Percentiles rank a stretch among this genome's conserved stretches.
Conservation (phyloP, 2,797 vertebrate species). For the Perodicticus potto region DNA sequence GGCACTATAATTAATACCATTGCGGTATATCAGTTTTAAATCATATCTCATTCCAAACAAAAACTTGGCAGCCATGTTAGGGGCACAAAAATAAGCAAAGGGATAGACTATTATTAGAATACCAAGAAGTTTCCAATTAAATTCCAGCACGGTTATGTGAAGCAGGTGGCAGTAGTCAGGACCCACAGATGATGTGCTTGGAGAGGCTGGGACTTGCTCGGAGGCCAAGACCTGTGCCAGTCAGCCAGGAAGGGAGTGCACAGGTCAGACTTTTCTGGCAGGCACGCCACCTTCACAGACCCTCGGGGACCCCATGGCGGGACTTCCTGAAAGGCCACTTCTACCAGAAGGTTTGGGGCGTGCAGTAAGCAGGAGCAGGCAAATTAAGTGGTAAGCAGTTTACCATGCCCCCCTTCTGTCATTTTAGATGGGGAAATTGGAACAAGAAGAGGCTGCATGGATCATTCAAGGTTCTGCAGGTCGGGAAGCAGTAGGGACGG, state of each 20-base stretch:
- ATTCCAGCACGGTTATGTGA: slow-evolving; percentile 3
- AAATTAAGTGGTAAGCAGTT: neutral
- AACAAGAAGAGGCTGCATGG: neutral
- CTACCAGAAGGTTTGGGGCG: fast-evolving
- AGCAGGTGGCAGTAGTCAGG: neutral
- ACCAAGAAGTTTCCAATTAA: slow-evolving; percentile 51
- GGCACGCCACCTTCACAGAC: fast-evolving
- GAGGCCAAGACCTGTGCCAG: neutral
- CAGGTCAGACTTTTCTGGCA: fast-evolving
- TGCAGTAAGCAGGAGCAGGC: fast-evolving
- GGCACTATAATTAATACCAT: slow-evolving; percentile 72
- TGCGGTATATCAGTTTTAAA: slow-evolving; percentile 50
- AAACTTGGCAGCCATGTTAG: slow-evolving; percentile 58
- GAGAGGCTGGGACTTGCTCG: neutral
- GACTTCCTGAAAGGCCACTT: neutral
- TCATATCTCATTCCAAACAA: slow-evolving; percentile 51
- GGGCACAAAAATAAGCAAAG: slow-evolving; percentile 73
- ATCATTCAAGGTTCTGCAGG: neutral
- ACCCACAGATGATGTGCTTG: neutral
- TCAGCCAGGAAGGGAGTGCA: too few species aligned
- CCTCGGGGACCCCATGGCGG: fast-evolving
- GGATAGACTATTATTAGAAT: slow-evolving; percentile 67
- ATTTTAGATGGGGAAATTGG: neutral
- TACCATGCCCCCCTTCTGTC: neutral
- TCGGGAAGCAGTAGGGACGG: neutral